Conservation (phyloP, 2,888 invertebrate genomes). For the Eupeodes luniger region DNA sequence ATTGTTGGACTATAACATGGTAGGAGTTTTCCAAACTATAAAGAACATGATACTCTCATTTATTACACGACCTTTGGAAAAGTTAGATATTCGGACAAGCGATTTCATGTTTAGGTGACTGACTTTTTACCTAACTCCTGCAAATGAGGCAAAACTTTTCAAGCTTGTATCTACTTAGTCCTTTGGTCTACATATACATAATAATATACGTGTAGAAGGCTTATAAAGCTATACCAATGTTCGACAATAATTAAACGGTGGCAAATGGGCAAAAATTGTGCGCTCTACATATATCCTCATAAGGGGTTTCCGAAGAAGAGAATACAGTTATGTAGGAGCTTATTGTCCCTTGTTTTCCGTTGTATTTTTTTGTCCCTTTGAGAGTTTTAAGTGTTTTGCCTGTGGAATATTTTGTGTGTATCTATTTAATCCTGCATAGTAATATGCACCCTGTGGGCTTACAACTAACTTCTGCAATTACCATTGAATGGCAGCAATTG, state of each 20-base stretch:
- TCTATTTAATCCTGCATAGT: slow-evolving; percentile 48
- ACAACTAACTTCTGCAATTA: slow-evolving; percentile 62
- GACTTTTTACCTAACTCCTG: slow-evolving; percentile 22
- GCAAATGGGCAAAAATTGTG: slow-evolving; percentile 52
- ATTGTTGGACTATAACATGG: background rate
- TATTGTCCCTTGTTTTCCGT: slow-evolving; percentile 41
- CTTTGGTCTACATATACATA: slow-evolving; percentile 3
- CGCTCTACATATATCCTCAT: slow-evolving; percentile 4
- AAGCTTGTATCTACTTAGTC: slow-evolving; percentile 19
- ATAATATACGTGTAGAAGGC: slow-evolving; percentile 12
- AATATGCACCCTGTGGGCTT: slow-evolving; percentile 50
- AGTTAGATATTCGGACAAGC: slow-evolving; percentile 35
- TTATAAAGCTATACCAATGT: slow-evolving; percentile 56
- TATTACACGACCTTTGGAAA: slow-evolving; percentile 20
- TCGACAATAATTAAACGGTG: slow-evolving; percentile 61
- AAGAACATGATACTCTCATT: background rate
- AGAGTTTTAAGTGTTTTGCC: slow-evolving; percentile 68
- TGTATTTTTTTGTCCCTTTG: slow-evolving; percentile 47
- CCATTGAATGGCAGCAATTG: slow-evolving; percentile 51
- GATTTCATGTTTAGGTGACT: slow-evolving; percentile 43
- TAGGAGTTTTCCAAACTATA: background rate
- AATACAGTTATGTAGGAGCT: slow-evolving; percentile 28
- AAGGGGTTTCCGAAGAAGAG: slow-evolving; percentile 18
- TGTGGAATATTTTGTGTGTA: slow-evolving; percentile 53
- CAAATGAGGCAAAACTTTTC: slow-evolving; percentile 52